Base-by-base conservation (phyloP, 2,888 invertebrate genomes). In the Hypomecis atomaria region DNA sequence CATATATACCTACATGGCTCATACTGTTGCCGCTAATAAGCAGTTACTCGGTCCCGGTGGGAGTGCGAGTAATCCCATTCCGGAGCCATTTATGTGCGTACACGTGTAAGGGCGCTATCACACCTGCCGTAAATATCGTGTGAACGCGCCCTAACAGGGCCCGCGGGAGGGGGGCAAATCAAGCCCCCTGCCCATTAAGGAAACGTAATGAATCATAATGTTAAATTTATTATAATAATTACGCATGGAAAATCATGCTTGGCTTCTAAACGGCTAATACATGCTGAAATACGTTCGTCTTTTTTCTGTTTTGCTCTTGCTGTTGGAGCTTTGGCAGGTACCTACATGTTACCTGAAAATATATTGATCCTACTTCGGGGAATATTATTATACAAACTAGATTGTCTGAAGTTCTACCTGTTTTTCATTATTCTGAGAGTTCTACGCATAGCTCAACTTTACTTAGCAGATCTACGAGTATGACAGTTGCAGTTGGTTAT, bases 71-170 rank as follows among this genome's bases (percentile, higher is more conserved):
- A n/a, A 52, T 34, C 47, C 48, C n/a, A 60, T 48, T 44, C 42
- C 48, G 34, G 40, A 11, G 55, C 34, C 62, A 45, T 49, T 56
- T 62, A 62, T 61, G 61, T 61, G 56, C 49, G 56, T 62, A 62
- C 62, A 62, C 45, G 62, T 62, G 62, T 62, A 62, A 61, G 49
- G 56, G 50, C 37, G 56, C 50, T 56, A 62, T 62, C 62, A 45
- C 62, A 62, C 62, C 61, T 50, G 62, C 56, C 55, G 62, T 56
- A 56, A 61, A 61, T 62, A 56, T 56, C 33, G 50, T 50, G 62
- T 34, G 56, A 62, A 56, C 38, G 56, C 38, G 36, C 49, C 56
- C 55, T 55, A 23, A 44, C 52, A 13, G 47, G n/a, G 55, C 37
- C 47, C 47, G n/a, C 23, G 11, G 2, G 36, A 44, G 37, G 45